A percentile compares a stretch with the other conserved stretches of the same genome.
Conservation (phyloP, 2,888 invertebrate species). For the Melanotus villosus region DNA sequence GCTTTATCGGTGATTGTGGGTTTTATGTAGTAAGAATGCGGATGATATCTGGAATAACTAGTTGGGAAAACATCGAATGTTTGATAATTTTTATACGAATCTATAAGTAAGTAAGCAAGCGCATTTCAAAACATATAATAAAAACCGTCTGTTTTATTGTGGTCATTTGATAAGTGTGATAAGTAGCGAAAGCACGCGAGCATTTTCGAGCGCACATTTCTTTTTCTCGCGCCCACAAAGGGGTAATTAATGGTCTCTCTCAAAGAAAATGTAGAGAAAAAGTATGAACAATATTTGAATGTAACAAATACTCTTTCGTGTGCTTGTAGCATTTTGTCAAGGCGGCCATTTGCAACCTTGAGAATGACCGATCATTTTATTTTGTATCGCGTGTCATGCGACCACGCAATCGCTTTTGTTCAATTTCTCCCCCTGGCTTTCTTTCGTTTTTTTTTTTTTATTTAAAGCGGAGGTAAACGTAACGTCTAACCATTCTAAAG, state of each 20-base stretch:
- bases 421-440: conserved; percentile 34
- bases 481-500: not conserved
- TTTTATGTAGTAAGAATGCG: too few species aligned
- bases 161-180: conserved; percentile 64
- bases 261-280: conserved; percentile 40
- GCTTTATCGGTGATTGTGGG: too few species aligned
- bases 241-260: conserved; percentile 36
- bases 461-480: conserved; percentile 23
- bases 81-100: too few species aligned
- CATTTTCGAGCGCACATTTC: conserved; percentile 55
- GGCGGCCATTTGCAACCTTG: conserved; percentile 61
- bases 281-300: conserved; percentile 50
- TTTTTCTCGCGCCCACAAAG: conserved; percentile 39
- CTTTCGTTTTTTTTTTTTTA: too few species aligned
- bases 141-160: conserved; percentile 62
- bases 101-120: conserved; percentile 22
- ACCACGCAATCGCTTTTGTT: conserved; percentile 42
- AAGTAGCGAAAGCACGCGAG: conserved; percentile 63
- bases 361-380: conserved; percentile 64
- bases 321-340: conserved; percentile 60
- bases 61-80: too few species aligned
- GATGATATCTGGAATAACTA: too few species aligned
- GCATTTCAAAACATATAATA: conserved; percentile 54
- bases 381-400: conserved; percentile 58
- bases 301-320: conserved; percentile 60